phyloP scores from a whole-genome alignment of 2,113 vertebrate genomes.

The Genyomyrus donnyi region DNA sequence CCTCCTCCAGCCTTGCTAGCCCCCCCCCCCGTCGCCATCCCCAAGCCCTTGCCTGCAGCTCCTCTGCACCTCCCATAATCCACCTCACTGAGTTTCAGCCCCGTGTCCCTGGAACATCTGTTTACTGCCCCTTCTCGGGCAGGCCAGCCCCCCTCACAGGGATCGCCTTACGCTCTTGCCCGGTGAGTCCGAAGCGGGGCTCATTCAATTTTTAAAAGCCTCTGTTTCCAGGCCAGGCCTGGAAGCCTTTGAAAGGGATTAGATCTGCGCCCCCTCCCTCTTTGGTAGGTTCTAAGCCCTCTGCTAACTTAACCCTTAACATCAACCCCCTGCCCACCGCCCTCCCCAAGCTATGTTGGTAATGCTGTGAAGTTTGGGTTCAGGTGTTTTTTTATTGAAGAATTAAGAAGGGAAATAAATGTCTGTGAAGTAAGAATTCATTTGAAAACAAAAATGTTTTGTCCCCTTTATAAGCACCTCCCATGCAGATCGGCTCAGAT shows the following conservation, averaged over 20 bases:
- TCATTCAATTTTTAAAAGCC: constrained; percentile 2
- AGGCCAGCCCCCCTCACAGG: background rate
- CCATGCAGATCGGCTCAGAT: background rate
- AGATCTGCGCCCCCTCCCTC: background rate
- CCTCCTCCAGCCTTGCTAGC: constrained; percentile 29
- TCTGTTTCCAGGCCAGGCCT: constrained; percentile 4
- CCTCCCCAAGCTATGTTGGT: background rate
- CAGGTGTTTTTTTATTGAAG: background rate
- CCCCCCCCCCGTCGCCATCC: constrained; percentile 23
- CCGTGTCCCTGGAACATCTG: constrained; percentile 37
- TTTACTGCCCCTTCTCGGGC: constrained; percentile 18
- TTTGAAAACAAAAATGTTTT: constrained; percentile 3
- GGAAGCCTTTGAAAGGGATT: background rate
- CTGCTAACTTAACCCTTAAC: background rate
- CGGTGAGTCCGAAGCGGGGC: background rate
- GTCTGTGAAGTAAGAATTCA: background rate
- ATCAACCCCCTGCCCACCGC: too few relatives aligned
- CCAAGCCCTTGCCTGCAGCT: constrained; percentile 26
- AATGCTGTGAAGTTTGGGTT: background rate
- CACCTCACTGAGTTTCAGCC: constrained; percentile 34
- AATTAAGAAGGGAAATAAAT: background rate
- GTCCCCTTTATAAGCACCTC: background rate
- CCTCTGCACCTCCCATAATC: constrained; percentile 33
- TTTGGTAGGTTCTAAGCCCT: background rate
- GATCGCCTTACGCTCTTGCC: constrained; percentile 13